Conservation (phyloP, 2,113 vertebrate genomes). For the Tachuris rubrigastra region DNA sequence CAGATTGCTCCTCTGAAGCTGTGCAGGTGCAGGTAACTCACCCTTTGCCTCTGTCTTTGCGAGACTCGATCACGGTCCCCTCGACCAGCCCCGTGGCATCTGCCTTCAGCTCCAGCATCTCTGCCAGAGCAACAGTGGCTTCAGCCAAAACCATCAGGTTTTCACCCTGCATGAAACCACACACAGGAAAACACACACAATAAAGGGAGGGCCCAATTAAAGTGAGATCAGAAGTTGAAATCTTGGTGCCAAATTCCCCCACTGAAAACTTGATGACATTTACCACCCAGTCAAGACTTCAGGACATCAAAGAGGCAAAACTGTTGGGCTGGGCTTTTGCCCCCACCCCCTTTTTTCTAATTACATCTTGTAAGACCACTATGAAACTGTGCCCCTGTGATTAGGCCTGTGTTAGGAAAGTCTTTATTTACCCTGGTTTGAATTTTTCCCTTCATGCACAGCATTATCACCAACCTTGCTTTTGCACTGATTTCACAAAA, state of each 20-base stretch:
- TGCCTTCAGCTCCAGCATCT: slow-evolving; percentile 91
- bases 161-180: slow-evolving; percentile 77
- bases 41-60: slow-evolving; percentile 90
- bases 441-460: neutral
- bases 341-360: neutral
- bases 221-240: neutral
- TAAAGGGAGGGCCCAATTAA: neutral
- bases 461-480: neutral
- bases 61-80: slow-evolving; percentile 88
- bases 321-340: neutral
- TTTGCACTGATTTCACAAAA: neutral
- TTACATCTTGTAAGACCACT: neutral
- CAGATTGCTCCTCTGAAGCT: neutral
- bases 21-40: slow-evolving; percentile 9
- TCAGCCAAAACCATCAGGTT: slow-evolving; percentile 89
- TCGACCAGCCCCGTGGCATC: slow-evolving; percentile 84
- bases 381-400: neutral
- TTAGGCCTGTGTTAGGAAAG: neutral
- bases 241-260: neutral
- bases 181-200: neutral
- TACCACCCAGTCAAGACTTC: neutral
- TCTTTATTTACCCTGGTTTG: neutral
- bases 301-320: neutral
- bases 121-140: slow-evolving; percentile 87
- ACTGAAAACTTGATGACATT: neutral